These are phyloP conservation scores for Eulemur macaco DNA, from an alignment of 2,113 vertebrate genomes.

Conservation along the genomic window DNA sequence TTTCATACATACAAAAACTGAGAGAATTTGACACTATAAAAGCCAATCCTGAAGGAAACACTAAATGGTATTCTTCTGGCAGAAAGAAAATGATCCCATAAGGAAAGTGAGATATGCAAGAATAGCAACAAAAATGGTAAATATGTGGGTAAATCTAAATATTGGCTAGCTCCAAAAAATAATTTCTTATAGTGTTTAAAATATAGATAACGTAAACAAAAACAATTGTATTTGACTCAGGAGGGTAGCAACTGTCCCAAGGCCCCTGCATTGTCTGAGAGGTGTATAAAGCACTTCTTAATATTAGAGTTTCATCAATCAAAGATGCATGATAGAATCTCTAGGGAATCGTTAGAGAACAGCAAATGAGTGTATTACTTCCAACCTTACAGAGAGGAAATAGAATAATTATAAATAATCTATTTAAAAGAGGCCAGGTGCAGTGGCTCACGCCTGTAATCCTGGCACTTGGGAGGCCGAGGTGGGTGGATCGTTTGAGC, in stretches of 20 bases:
- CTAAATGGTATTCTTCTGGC: not conserved
- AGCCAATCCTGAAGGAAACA: not conserved
- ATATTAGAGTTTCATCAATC: not conserved
- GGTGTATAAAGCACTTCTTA: not conserved
- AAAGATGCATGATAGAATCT: not conserved
- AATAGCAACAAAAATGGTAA: constrained; percentile 32
- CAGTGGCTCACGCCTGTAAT: too few species aligned
- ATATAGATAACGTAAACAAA: not conserved
- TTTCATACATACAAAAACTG: constrained; percentile 28
- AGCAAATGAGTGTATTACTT: not conserved
- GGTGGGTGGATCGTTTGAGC: too few species aligned
- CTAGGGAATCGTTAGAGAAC: not conserved
- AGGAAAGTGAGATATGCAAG: not conserved
- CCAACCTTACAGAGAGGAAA: not conserved
- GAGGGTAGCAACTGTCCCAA: not conserved
- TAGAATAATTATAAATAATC: constrained; percentile 22
- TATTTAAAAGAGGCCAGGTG: not conserved
- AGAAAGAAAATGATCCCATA: constrained; percentile 10
- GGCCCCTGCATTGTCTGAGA: not conserved
- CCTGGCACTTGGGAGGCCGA: too few species aligned
- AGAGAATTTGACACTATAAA: constrained; percentile 20
- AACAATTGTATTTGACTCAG: not conserved
- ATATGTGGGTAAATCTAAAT: constrained; percentile 20
- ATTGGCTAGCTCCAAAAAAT: not conserved
- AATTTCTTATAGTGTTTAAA: not conserved